Conservation (phyloP, 1,140 invertebrate genomes). For the Drosophila rufa region DNA sequence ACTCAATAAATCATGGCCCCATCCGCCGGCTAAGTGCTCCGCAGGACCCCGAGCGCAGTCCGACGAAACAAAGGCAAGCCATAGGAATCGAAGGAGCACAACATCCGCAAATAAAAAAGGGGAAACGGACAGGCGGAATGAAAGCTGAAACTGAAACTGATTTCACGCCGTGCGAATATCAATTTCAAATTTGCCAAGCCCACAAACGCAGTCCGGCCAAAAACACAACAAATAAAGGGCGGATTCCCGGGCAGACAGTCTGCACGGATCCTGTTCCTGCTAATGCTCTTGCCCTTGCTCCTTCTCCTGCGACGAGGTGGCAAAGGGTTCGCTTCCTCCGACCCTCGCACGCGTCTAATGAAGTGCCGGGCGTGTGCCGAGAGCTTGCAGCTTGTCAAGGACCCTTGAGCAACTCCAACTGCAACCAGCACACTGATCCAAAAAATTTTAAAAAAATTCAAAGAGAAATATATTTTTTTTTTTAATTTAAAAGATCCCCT, state of each 20-base stretch:
- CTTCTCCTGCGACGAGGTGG: conserved; percentile 5
- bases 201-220: conserved; percentile 21
- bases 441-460: not conserved
- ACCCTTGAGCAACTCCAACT: conserved; percentile 24
- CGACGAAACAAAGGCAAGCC: conserved; percentile 63
- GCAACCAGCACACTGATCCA: conserved; percentile 6
- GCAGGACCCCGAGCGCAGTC: conserved; percentile 17
- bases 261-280: conserved; percentile 3
- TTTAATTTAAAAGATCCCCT: too few relatives aligned
- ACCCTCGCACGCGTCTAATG: conserved; percentile 72
- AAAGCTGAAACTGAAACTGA: conserved; percentile 76
- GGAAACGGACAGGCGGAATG: conserved; percentile 55
- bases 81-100: conserved; percentile 58
- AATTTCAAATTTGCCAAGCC: conserved; percentile 81
- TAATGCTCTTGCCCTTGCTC: not conserved
- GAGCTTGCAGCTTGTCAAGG: conserved; percentile 45
- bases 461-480: not conserved
- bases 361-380: conserved; percentile 65
- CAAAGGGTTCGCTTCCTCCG: conserved; percentile 25
- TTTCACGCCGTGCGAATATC: conserved; percentile 81
- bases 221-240: conserved; percentile 40
- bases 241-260: conserved; percentile 17
- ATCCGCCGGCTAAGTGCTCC: conserved; percentile 36
- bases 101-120: conserved; percentile 34
- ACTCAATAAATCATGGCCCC: conserved; percentile 83